Evolutionary conservation across 2,888 invertebrate species (phyloP), one percentile per base, ranked within the genome.

Genomic region (Epinotia ramella): DNA sequence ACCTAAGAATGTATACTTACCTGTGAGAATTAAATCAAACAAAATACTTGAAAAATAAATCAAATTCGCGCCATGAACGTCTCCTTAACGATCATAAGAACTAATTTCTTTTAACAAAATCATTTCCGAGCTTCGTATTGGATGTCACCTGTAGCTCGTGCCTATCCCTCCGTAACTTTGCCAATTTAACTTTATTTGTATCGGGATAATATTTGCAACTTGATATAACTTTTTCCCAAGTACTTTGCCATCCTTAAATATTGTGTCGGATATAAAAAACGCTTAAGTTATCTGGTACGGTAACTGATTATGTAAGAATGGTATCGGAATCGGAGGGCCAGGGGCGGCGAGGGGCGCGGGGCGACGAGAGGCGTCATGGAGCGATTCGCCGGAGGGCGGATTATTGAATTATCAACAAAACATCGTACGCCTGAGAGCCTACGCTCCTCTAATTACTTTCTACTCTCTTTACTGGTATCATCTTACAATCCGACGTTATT

Each of bases 121-220:
- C 83, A 84, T 86, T 86, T 88, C 85, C 82, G 84, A 86, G 86
- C 85, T 83, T 86, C 84, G 84, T 87, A 88, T 89, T 88, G 84
- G 87, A 86, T 87, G 87, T 90, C 90, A 91, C 90, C 89, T 88
- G 90, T 88, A 85, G 70, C 75, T 59, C 20, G 49, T 67, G 40
- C 83, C 82, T 83, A 83, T 83, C 84, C 82, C 84, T 85, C 81
- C 80, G 78, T 81, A 94, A 94, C 94, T 94, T 94, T 93, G 86
- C 90, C 92, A 94, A 94, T 94, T 94, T 94, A 94, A 94, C 93
- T 94, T 94, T 92, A 92, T 91, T 91, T 92, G 88, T 91, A 89
- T 90, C 89, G 86, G 79, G 80, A 82, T 85, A 87, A 91, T 92
- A 92, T 90, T 91, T 84, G 85, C 78, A 83, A 89, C 87, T 89